A percentile compares a stretch with the other conserved stretches of the same genome.
Conservation (phyloP, 1,140 invertebrate species). For the Wasmannia auropunctata region DNA sequence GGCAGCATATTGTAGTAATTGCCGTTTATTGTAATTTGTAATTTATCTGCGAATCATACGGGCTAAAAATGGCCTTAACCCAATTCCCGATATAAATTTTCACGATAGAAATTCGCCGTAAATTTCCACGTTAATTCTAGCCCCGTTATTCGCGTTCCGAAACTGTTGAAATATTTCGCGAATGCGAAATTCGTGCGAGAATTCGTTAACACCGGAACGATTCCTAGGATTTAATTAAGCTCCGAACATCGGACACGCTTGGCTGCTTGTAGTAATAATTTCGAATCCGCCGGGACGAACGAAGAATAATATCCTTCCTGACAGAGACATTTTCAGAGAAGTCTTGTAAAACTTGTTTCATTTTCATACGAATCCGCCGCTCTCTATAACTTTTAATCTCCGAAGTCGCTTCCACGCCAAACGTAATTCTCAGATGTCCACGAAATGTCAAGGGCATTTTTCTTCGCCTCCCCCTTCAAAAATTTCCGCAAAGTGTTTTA, state of each 20-base stretch:
- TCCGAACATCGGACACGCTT: constrained; percentile 67
- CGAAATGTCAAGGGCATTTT: constrained; percentile 55
- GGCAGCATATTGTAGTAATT: constrained; percentile 12
- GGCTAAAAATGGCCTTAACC: constrained; percentile 37
- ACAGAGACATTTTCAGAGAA: constrained; percentile 64
- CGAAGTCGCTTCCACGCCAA: constrained; percentile 36
- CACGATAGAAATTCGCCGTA: constrained; percentile 40
- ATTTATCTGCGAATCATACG: constrained; percentile 34
- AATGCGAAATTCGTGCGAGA: constrained; percentile 57
- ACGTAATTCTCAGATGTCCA: constrained; percentile 32
- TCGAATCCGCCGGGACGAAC: constrained; percentile 47
- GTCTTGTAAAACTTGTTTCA: constrained; percentile 69
- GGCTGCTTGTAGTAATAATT: constrained; percentile 70
- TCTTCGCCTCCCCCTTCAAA: constrained; percentile 25
- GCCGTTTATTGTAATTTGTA: constrained; percentile 38
- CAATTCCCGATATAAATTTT: constrained; percentile 53
- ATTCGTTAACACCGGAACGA: constrained; percentile 70
- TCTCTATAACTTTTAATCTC: constrained; percentile 57
- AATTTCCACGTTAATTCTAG: constrained; percentile 48
- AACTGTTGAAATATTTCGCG: constrained; percentile 66
- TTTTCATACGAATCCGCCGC: constrained; percentile 46
- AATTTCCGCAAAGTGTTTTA: constrained; percentile 42
- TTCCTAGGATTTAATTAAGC: constrained; percentile 73
- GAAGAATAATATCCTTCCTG: constrained; percentile 66
- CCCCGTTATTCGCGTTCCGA: constrained; percentile 43